Percentiles rank a stretch among this genome's conserved stretches.
phyloP scores from a whole-genome alignment of 2,113 vertebrate genomes.

The Physeter macrocephalus region DNA sequence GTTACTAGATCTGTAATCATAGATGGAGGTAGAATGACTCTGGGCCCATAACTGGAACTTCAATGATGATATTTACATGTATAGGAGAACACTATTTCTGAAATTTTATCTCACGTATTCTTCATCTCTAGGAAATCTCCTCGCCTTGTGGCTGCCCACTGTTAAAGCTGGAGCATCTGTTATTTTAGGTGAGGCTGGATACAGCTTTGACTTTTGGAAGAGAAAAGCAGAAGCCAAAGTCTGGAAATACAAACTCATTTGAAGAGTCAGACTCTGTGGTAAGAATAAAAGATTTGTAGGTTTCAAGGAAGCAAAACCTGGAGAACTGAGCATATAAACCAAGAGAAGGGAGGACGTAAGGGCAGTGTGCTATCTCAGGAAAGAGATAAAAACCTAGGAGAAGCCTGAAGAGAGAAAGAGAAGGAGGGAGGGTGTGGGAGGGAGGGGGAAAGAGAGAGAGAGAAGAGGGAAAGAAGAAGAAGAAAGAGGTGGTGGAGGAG shows the following conservation, averaged over 20 bases:
- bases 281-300: not conserved
- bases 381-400: not conserved
- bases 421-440: too few relatives aligned
- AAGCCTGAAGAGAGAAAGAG: not conserved
- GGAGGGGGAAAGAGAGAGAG: not conserved
- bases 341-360: not conserved
- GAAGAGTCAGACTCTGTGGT: not conserved
- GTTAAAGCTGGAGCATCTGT: not conserved
- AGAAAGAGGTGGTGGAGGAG: not conserved
- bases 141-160: not conserved
- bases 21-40: not conserved
- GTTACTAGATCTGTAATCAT: not conserved
- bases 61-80: not conserved
- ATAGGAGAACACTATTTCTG: not conserved
- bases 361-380: not conserved
- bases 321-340: not conserved
- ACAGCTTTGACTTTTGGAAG: conserved; percentile 4
- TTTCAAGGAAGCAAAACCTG: not conserved
- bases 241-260: not conserved
- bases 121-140: not conserved
- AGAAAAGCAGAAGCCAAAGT: not conserved
- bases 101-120: not conserved
- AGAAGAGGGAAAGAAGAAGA: not conserved
- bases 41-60: not conserved
- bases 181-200: not conserved